A percentile compares a stretch with the other conserved stretches of the same genome.
Conservation (phyloP, 2,888 invertebrate genomes). For the Zhengitettix transpicula region DNA sequence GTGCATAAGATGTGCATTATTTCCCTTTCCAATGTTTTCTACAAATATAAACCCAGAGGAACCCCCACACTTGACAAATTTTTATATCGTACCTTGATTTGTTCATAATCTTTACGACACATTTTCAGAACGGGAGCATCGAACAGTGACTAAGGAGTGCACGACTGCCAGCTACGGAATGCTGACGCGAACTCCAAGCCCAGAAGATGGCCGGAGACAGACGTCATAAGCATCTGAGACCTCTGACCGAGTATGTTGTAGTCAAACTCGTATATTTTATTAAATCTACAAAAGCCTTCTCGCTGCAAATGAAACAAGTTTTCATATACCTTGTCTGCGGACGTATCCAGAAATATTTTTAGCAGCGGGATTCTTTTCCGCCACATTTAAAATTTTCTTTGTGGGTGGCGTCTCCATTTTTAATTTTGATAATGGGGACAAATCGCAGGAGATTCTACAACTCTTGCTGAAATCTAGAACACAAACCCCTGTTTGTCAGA, state of each 20-base stretch:
- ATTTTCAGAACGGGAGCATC: constrained; percentile 68
- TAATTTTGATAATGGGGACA: no score
- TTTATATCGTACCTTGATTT: constrained; percentile 49
- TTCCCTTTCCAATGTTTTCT: constrained; percentile 55
- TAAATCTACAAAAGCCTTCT: constrained; percentile 76
- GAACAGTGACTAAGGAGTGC: constrained; percentile 69
- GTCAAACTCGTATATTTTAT: constrained; percentile 92
- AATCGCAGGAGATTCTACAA: no score
- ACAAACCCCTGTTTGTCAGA: no score
- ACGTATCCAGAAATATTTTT: constrained; percentile 83
- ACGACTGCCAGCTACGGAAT: constrained; percentile 65
- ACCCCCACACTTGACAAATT: not conserved
- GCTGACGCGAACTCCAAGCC: constrained; percentile 57
- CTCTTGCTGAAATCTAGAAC: no score
- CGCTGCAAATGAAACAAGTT: no score
- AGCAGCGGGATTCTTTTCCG: constrained; percentile 99
- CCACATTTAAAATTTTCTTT: constrained; percentile 87
- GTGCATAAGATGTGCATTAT: no score
- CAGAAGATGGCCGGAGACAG: constrained; percentile 91
- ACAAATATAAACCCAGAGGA: constrained; percentile 14
- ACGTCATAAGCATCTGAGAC: constrained; percentile 87
- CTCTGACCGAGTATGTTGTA: constrained; percentile 54
- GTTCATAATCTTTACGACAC: constrained; percentile 51
- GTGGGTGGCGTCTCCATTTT: no score
- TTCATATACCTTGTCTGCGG: not conserved